phyloP scores from a whole-genome alignment of 1,140 invertebrate genomes.

The Dolichoris vasculosae region DNA sequence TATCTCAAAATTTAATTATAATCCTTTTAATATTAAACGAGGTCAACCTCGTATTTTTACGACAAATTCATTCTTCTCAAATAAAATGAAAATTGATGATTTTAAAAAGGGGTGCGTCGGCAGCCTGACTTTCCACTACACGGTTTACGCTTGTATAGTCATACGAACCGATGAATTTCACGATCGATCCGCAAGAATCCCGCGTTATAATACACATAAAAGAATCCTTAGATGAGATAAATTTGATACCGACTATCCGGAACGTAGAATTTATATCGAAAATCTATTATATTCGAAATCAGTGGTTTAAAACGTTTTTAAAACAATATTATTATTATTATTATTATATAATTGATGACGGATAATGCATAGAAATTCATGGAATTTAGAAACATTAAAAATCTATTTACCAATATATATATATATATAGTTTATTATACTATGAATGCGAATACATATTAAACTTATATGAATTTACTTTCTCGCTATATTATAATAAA shows the following conservation, averaged over 20 bases:
- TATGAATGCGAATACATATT: no score
- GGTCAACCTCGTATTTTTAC: neutral
- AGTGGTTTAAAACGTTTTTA: no score
- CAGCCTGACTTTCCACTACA: no score
- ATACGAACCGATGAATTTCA: neutral
- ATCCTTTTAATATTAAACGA: neutral
- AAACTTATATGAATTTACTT: neutral
- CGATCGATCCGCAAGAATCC: slow-evolving; percentile 32
- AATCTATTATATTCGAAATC: no score
- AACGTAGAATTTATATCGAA: no score
- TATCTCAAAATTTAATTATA: neutral
- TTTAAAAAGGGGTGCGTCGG: slow-evolving; percentile 23
- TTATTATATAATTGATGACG: no score
- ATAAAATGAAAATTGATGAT: slow-evolving; percentile 40
- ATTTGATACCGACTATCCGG: no score
- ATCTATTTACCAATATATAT: no score
- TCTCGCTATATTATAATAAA: neutral
- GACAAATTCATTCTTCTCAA: neutral
- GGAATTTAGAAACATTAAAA: no score
- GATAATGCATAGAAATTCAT: no score
- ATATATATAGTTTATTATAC: no score
- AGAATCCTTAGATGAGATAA: neutral
- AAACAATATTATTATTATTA: no score
- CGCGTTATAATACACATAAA: neutral
- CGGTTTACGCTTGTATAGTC: neutral